These are phyloP conservation scores for Philypnodon macrostomus DNA, from an alignment of 2,797 vertebrate genomes.

Conservation along the genomic window DNA sequence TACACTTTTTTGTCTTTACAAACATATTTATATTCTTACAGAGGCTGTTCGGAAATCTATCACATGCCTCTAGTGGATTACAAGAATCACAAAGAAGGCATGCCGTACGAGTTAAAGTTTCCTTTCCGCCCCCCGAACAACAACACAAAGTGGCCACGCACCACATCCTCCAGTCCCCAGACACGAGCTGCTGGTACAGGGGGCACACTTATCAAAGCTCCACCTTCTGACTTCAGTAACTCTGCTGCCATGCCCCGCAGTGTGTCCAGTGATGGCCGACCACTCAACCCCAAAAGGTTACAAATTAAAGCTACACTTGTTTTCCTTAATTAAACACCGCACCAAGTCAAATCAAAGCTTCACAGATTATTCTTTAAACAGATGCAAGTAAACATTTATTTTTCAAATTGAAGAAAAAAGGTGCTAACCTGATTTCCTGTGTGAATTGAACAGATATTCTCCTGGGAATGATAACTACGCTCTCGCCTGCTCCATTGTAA, in stretches of 20 bases:
- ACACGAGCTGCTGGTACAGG: constrained; percentile 78
- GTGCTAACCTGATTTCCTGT: too few relatives aligned
- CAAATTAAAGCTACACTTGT: too few relatives aligned
- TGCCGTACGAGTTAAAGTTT: constrained; percentile 93
- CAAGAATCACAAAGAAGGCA: constrained; percentile 91
- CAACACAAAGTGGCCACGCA: constrained; percentile 92
- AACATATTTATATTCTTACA: constrained; percentile 52
- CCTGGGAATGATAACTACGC: constrained; percentile 93
- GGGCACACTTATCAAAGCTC: constrained; percentile 82
- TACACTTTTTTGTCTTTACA: background rate
- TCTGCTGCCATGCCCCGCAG: constrained; percentile 87
- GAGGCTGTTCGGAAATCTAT: constrained; percentile 95
- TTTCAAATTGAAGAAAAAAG: too few relatives aligned
- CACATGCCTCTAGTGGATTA: constrained; percentile 96
- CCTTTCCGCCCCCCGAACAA: constrained; percentile 89
- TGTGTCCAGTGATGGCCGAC: constrained; percentile 93
- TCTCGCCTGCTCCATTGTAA: constrained; percentile 88
- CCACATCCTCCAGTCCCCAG: constrained; percentile 81
- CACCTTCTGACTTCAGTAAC: constrained; percentile 71
- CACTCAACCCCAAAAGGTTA: constrained; percentile 88
- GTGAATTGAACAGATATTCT: constrained; percentile 91
- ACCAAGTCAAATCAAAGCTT: too few relatives aligned
- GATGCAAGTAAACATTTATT: too few relatives aligned
- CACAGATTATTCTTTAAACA: too few relatives aligned
- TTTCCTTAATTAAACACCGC: too few relatives aligned